These are phyloP conservation scores for Carduelis carduelis DNA, from an alignment of 2,797 vertebrate species.

Conservation along the genomic window DNA sequence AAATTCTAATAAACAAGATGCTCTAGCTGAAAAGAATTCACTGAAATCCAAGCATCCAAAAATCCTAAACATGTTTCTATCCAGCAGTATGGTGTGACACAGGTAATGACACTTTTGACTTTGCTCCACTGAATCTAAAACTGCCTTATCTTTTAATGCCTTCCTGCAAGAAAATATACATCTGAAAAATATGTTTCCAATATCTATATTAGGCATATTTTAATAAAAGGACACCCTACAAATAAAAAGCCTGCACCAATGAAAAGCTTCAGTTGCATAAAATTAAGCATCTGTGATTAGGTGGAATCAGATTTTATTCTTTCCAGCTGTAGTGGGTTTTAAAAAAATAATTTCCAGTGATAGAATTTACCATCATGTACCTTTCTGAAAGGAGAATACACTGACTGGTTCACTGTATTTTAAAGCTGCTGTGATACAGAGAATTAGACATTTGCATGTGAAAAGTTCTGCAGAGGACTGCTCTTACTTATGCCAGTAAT, in stretches of 20 bases:
- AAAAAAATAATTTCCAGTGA: not conserved
- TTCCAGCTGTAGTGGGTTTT: not conserved
- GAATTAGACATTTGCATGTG: not conserved
- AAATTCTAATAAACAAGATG: not conserved
- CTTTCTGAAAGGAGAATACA: not conserved
- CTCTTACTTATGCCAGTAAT: not conserved
- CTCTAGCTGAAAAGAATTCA: not conserved
- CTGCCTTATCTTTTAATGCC: not conserved
- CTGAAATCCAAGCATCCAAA: not conserved
- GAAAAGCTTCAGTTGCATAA: not conserved
- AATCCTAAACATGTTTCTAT: not conserved
- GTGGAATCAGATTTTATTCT: conserved; percentile 25
- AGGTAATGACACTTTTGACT: not conserved
- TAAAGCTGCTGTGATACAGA: not conserved
- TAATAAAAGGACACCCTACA: not conserved
- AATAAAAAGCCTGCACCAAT: not conserved
- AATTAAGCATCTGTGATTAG: not conserved
- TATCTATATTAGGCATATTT: not conserved
- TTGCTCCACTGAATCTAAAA: not conserved
- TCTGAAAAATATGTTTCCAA: not conserved
- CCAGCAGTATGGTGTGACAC: not conserved
- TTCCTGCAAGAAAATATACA: not conserved
- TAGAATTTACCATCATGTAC: conserved; percentile 13
- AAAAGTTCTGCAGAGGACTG: not conserved
- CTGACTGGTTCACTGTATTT: not conserved